phyloP scores from a whole-genome alignment of 2,113 vertebrate species.

The Psilopsiagon aurifrons region DNA sequence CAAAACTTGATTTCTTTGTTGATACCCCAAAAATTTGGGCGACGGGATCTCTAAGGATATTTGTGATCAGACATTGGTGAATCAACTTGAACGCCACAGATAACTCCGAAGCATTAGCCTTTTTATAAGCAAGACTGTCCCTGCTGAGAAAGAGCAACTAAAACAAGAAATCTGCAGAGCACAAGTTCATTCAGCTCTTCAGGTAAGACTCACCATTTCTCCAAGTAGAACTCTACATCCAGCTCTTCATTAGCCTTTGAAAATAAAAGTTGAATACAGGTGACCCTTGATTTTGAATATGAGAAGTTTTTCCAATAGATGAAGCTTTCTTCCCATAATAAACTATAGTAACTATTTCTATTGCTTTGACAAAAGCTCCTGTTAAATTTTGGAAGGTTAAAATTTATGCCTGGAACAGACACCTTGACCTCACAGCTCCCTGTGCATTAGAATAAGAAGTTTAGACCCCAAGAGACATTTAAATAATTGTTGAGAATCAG shows the following conservation, averaged over 20 bases:
- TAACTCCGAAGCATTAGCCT: neutral
- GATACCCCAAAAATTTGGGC: neutral
- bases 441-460: conserved; percentile 22
- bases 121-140: neutral
- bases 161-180: neutral
- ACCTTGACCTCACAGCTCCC: conserved; percentile 66
- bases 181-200: neutral
- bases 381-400: neutral
- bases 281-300: neutral
- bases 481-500: neutral
- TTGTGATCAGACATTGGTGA: neutral
- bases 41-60: neutral
- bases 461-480: neutral
- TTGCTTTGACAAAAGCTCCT: neutral
- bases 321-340: neutral
- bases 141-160: neutral
- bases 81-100: neutral
- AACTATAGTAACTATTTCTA: neutral
- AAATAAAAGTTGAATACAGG: neutral
- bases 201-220: conserved; percentile 75
- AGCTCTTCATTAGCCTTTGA: conserved; percentile 70
- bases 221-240: conserved; percentile 77
- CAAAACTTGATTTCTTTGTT: neutral
- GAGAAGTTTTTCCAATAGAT: neutral
- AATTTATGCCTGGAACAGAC: conserved; percentile 68